Percentiles rank a stretch among this genome's conserved stretches.
phyloP scores from a whole-genome alignment of 2,888 invertebrate genomes.

The Clivina fossor region DNA sequence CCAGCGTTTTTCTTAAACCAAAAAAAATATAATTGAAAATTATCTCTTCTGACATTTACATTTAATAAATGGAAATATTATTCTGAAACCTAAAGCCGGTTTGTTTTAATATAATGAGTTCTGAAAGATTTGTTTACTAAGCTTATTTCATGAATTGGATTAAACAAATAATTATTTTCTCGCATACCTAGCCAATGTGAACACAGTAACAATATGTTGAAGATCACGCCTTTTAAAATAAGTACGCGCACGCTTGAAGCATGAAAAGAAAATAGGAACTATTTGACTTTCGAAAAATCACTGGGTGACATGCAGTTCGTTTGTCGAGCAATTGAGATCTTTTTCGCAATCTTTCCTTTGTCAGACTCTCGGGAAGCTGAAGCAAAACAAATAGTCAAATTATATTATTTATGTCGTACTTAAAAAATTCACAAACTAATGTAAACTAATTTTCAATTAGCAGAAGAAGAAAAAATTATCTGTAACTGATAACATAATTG shows the following conservation, averaged over 20 bases:
- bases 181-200: slow-evolving; percentile 29
- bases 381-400: background rate
- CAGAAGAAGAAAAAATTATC: background rate
- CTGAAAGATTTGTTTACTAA: no score
- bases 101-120: no score
- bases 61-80: no score
- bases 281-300: slow-evolving; percentile 28
- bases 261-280: slow-evolving; percentile 26
- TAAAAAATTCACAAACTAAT: background rate
- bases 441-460: background rate
- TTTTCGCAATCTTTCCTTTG: slow-evolving; percentile 26
- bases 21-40: background rate
- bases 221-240: slow-evolving; percentile 4
- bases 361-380: slow-evolving; percentile 19
- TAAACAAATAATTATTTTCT: background rate
- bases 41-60: no score
- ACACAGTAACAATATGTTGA: slow-evolving; percentile 27
- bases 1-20: slow-evolving; percentile 13
- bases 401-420: background rate
- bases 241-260: slow-evolving; percentile 9
- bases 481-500: background rate
- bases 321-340: slow-evolving; percentile 22
- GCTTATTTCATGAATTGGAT: background rate
- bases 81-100: no score
- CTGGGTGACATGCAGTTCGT: slow-evolving; percentile 30